Evolutionary conservation across 2,797 vertebrate species (phyloP).

Genomic region (Danio choprae): DNA sequence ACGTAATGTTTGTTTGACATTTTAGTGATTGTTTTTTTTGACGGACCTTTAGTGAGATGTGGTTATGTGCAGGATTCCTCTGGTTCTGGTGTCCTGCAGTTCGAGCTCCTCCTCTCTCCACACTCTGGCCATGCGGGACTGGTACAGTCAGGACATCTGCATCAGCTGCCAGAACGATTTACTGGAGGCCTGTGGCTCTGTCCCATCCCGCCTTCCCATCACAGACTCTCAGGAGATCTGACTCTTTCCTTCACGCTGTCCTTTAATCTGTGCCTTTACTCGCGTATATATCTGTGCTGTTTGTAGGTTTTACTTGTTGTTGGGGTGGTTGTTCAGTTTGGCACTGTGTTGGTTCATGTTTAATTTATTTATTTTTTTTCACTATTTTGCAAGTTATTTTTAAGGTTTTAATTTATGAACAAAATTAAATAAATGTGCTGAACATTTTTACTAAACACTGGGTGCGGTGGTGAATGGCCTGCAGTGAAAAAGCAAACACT

Average conservation of each 20-base stretch:
- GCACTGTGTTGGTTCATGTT: not conserved
- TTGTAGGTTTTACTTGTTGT: not conserved
- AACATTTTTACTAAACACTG: not conserved
- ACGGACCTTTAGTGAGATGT: no score
- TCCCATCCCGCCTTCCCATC: slow-evolving; percentile 11
- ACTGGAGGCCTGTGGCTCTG: slow-evolving; percentile 54
- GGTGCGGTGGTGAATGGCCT: not conserved
- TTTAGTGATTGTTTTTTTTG: no score
- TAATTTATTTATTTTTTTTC: not conserved
- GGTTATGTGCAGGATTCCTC: slow-evolving; percentile 57
- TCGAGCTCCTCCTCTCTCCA: slow-evolving; percentile 20
- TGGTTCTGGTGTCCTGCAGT: slow-evolving; percentile 55
- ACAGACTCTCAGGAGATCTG: slow-evolving; percentile 58
- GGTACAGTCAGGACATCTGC: slow-evolving; percentile 66
- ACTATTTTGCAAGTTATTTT: not conserved
- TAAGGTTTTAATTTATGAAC: slow-evolving; percentile 11
- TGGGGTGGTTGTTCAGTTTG: not conserved
- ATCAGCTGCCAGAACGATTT: slow-evolving; percentile 57
- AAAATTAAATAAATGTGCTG: slow-evolving; percentile 12
- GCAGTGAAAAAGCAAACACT: not conserved
- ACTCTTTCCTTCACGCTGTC: not conserved
- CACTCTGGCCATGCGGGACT: slow-evolving; percentile 62
- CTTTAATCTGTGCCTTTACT: not conserved
- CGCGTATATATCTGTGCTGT: not conserved
- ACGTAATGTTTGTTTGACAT: no score